phyloP scores from a whole-genome alignment of 1,140 invertebrate genomes.

The Colletes latitarsis region DNA sequence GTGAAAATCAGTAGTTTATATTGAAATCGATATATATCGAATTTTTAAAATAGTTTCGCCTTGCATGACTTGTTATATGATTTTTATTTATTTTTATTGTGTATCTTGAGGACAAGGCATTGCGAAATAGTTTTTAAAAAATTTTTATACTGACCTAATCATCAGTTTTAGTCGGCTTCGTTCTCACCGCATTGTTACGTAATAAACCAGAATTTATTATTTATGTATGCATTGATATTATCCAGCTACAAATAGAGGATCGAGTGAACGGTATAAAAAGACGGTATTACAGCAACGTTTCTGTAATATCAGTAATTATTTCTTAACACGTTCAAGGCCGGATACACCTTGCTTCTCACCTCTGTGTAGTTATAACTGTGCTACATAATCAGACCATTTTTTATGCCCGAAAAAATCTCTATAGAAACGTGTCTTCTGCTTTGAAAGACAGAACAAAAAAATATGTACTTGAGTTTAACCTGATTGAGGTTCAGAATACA shows the following conservation, averaged over 20 bases:
- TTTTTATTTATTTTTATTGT: too few species aligned
- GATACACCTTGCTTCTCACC: slow-evolving; percentile 10
- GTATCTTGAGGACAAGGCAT: too few species aligned
- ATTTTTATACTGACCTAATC: neutral
- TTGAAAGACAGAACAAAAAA: too few species aligned
- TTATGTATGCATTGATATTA: neutral
- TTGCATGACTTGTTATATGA: too few species aligned
- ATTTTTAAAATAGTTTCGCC: too few species aligned
- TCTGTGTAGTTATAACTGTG: slow-evolving; percentile 10
- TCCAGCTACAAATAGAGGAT: neutral
- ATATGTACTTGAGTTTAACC: too few species aligned
- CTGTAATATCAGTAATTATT: slow-evolving; percentile 25
- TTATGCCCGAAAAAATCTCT: neutral
- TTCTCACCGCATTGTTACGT: neutral
- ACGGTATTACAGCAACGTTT: neutral
- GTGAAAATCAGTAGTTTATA: too few species aligned
- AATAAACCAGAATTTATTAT: neutral
- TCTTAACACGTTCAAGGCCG: slow-evolving; percentile 16
- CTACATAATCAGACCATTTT: slow-evolving; percentile 24
- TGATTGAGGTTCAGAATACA: too few species aligned
- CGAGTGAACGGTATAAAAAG: neutral
- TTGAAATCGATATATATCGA: too few species aligned
- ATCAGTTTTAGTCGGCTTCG: neutral
- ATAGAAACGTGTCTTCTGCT: too few species aligned
- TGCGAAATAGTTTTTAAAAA: neutral